Evolutionary conservation across 2,888 invertebrate genomes (phyloP).

Genomic region (Junonia oenone): DNA sequence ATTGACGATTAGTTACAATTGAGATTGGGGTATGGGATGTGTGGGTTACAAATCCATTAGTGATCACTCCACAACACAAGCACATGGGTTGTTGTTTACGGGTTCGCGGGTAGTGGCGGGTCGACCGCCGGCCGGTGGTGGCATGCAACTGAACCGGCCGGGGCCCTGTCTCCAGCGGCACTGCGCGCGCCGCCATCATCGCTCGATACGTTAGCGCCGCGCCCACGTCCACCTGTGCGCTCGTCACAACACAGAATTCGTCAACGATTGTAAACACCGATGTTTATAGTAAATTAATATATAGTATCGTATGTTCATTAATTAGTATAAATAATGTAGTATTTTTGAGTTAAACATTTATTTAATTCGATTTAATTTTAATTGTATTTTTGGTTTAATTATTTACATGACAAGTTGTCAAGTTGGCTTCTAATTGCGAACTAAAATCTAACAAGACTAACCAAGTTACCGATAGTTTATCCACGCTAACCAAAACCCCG

Average conservation of each 20-base stretch:
- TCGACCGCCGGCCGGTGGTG: slow-evolving; percentile 47
- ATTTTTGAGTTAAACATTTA: no score
- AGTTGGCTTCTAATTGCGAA: not conserved
- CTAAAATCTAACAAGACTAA: not conserved
- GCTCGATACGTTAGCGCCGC: slow-evolving; percentile 45
- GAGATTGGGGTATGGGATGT: not conserved
- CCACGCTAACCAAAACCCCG: not conserved
- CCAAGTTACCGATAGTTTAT: not conserved
- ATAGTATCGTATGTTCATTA: slow-evolving; percentile 13
- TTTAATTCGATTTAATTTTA: no score
- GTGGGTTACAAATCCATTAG: not conserved
- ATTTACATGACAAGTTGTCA: not conserved
- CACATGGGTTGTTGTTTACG: slow-evolving; percentile 48
- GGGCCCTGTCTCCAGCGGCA: slow-evolving; percentile 22
- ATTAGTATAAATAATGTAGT: no score
- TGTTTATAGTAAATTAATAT: slow-evolving; percentile 26
- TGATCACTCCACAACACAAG: slow-evolving; percentile 42
- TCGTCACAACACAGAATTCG: slow-evolving; percentile 65
- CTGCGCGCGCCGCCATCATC: slow-evolving; percentile 53
- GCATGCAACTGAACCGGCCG: slow-evolving; percentile 18
- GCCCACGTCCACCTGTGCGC: slow-evolving; percentile 75
- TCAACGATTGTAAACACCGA: slow-evolving; percentile 37
- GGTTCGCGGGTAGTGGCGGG: slow-evolving; percentile 39
- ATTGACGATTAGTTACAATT: not conserved
- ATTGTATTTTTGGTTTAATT: not conserved